Percentiles rank a stretch among this genome's conserved stretches.
These are phyloP conservation scores for Drosophila malerkotliana DNA, from an alignment of 1,140 invertebrate species.

Conservation along the genomic window DNA sequence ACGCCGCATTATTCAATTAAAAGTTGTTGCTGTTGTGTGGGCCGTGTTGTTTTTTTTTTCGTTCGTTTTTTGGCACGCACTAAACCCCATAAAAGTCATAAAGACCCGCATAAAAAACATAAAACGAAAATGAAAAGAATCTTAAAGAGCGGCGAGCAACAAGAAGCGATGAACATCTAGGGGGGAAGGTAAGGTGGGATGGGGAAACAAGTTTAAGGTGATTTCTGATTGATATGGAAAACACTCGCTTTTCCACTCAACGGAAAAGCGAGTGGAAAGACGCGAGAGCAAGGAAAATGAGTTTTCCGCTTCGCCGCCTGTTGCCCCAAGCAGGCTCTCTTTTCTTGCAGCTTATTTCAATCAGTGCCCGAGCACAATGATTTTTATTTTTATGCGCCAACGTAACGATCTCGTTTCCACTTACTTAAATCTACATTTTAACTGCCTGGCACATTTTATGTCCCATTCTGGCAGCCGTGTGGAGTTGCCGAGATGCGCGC, in stretches of 20 bases:
- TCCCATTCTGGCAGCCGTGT: slow-evolving; percentile 80
- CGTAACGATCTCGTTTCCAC: slow-evolving; percentile 84
- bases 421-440: slow-evolving; percentile 84
- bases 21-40: slow-evolving; percentile 52
- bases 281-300: slow-evolving; percentile 39
- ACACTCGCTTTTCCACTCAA: slow-evolving; percentile 57
- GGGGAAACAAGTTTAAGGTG: slow-evolving; percentile 72
- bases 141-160: slow-evolving; percentile 66
- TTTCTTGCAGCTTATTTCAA: slow-evolving; percentile 72
- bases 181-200: background rate
- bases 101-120: slow-evolving; percentile 80
- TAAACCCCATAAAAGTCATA: slow-evolving; percentile 84
- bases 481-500: slow-evolving; percentile 62
- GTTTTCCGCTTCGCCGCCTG: slow-evolving; percentile 30
- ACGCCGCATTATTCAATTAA: slow-evolving; percentile 83
- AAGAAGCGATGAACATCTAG: slow-evolving; percentile 62
- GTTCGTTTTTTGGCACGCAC: slow-evolving; percentile 83
- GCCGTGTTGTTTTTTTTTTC: background rate
- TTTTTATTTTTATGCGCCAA: slow-evolving; percentile 84
- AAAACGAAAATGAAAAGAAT: slow-evolving; percentile 84
- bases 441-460: slow-evolving; percentile 83
- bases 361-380: slow-evolving; percentile 83
- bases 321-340: slow-evolving; percentile 45
- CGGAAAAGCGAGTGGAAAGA: slow-evolving; percentile 63
- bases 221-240: slow-evolving; percentile 64